Conservation (phyloP, 2,888 invertebrate genomes). For the Brachylomia viminalis region DNA sequence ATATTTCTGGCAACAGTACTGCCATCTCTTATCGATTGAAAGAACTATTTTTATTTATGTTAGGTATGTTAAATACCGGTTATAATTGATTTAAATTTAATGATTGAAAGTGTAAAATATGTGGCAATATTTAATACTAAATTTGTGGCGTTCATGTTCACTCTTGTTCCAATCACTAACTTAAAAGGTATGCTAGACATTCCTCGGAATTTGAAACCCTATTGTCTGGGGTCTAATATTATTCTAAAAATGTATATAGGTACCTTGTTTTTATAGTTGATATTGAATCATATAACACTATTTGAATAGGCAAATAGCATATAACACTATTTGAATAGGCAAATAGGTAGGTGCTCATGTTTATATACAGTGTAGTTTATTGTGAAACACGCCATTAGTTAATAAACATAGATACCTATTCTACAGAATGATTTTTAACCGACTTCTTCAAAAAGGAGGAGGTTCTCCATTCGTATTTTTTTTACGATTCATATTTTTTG, state of each 20-base stretch:
- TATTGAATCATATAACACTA: not conserved
- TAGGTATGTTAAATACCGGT: not conserved
- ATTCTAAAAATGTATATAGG: not conserved
- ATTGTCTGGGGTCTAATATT: not conserved
- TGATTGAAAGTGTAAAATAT: not conserved
- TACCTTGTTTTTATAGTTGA: too few relatives aligned
- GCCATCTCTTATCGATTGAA: slow-evolving; percentile 38
- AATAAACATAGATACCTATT: too few relatives aligned
- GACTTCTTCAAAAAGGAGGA: not conserved
- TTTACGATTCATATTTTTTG: not conserved
- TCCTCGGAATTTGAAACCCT: not conserved
- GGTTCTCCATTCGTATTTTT: not conserved
- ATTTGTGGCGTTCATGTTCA: not conserved
- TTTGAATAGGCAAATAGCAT: not conserved
- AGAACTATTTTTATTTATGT: slow-evolving; percentile 18
- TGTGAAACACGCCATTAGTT: not conserved
- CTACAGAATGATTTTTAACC: not conserved
- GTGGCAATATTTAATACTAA: not conserved
- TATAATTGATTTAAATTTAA: slow-evolving; percentile 7
- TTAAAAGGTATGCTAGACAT: too few relatives aligned
- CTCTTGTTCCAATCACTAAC: not conserved
- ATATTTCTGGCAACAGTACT: slow-evolving; percentile 17
- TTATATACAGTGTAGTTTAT: not conserved
- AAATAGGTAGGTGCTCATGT: too few relatives aligned
- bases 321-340: not conserved